phyloP scores from a whole-genome alignment of 1,140 invertebrate genomes.

The Drosophila pseudoobscura region DNA sequence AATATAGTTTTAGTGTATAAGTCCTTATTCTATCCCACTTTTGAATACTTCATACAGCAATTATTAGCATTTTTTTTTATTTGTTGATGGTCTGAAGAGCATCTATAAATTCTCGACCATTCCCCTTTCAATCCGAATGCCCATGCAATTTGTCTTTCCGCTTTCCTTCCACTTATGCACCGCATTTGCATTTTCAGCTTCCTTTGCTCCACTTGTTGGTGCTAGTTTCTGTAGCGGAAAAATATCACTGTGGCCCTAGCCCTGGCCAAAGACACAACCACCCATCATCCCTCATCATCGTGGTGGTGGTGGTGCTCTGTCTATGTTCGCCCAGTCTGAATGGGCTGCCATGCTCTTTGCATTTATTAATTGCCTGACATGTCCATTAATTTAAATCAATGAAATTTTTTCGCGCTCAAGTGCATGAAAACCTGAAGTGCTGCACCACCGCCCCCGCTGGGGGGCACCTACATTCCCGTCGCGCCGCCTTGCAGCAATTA shows the following conservation, averaged over 20 bases:
- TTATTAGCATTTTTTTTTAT: too few relatives aligned
- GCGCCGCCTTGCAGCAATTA: constrained; percentile 51
- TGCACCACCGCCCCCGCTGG: too few relatives aligned
- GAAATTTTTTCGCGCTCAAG: constrained; percentile 65
- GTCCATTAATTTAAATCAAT: constrained; percentile 83
- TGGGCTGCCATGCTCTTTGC: constrained; percentile 69
- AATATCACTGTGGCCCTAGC: neutral
- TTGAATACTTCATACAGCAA: too few relatives aligned
- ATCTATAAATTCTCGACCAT: neutral
- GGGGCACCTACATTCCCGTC: neutral
- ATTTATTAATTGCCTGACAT: constrained; percentile 83
- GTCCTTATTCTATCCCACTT: too few relatives aligned
- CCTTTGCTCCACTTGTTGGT: neutral
- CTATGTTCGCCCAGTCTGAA: constrained; percentile 10
- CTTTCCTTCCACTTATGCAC: neutral
- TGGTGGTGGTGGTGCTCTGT: neutral
- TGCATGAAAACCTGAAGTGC: constrained; percentile 49
- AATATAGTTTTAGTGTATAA: too few relatives aligned
- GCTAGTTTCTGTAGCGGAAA: neutral
- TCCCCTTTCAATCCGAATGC: too few relatives aligned
- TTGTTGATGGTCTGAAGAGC: too few relatives aligned
- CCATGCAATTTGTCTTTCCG: neutral
- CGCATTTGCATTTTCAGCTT: neutral
- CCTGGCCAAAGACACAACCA: neutral
- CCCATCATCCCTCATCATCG: neutral